These are phyloP conservation scores for Drosophila sp. DNA, from an alignment of 1,140 invertebrate genomes.

Conservation along the genomic window DNA sequence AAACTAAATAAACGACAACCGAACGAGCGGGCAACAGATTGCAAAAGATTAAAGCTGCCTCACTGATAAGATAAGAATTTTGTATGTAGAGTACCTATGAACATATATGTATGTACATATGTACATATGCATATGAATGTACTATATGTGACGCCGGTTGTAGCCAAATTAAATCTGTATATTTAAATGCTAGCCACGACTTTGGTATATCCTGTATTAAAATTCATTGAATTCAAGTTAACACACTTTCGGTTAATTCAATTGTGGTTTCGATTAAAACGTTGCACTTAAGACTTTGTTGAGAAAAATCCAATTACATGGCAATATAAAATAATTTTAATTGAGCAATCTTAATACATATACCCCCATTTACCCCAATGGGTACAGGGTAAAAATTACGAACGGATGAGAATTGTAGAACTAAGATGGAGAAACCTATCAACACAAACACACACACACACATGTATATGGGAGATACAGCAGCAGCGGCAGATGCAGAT, in stretches of 20 bases:
- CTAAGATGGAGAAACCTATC: constrained; percentile 20
- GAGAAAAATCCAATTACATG: too few relatives aligned
- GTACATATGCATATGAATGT: not conserved
- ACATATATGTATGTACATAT: constrained; percentile 5
- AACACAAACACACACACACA: constrained; percentile 13
- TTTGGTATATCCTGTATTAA: not conserved
- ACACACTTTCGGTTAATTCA: too few relatives aligned
- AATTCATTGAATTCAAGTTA: too few relatives aligned
- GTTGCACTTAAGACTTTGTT: too few relatives aligned
- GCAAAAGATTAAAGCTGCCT: constrained; percentile 41
- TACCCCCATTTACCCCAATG: not conserved
- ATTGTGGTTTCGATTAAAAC: too few relatives aligned
- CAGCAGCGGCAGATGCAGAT: constrained; percentile 19
- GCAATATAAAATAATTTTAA: too few relatives aligned
- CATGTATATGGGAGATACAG: not conserved
- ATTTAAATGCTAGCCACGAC: not conserved
- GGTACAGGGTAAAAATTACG: not conserved
- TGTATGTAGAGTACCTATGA: not conserved
- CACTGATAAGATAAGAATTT: constrained; percentile 37
- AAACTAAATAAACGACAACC: not conserved
- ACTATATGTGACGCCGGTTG: not conserved
- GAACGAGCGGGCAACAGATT: constrained; percentile 21
- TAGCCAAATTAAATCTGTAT: not conserved
- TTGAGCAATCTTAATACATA: not conserved
- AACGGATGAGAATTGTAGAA: constrained; percentile 1